Evolutionary conservation across 1,140 invertebrate species (phyloP).

Genomic region (Heliconius melpomene): DNA sequence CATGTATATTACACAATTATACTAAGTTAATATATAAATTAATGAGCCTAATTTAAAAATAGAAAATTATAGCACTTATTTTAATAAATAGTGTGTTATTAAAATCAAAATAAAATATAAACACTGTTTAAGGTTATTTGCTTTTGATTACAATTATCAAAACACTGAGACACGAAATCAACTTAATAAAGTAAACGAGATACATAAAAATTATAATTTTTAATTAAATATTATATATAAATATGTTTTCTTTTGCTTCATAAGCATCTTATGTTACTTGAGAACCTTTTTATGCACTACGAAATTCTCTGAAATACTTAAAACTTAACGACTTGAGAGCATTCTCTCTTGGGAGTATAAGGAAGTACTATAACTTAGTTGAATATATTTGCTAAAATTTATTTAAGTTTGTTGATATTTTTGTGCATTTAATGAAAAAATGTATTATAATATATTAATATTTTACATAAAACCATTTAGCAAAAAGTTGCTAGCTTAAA

Average conservation of each 20-base stretch:
- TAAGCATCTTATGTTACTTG: slow-evolving; percentile 46
- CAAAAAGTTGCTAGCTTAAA: neutral
- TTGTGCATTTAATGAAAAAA: neutral
- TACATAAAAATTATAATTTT: too few relatives aligned
- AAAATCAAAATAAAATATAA: too few relatives aligned
- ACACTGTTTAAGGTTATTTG: too few relatives aligned
- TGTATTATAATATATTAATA: neutral
- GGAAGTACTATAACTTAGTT: neutral
- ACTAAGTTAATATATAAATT: too few relatives aligned
- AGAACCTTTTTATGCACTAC: slow-evolving; percentile 50
- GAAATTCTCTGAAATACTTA: slow-evolving; percentile 46
- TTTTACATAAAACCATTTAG: neutral
- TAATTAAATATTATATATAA: too few relatives aligned
- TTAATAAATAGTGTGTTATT: too few relatives aligned
- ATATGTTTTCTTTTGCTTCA: neutral
- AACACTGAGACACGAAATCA: too few relatives aligned
- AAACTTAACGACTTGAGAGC: slow-evolving; percentile 45
- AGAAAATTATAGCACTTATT: too few relatives aligned
- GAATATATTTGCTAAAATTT: slow-evolving; percentile 2
- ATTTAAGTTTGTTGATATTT: neutral
- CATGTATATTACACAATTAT: too few relatives aligned
- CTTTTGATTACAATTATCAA: too few relatives aligned
- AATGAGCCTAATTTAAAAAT: too few relatives aligned
- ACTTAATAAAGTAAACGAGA: too few relatives aligned
- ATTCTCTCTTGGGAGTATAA: slow-evolving; percentile 18